Base-by-base conservation (phyloP, 2,113 vertebrate species). In the Anoplopoma fimbria region DNA sequence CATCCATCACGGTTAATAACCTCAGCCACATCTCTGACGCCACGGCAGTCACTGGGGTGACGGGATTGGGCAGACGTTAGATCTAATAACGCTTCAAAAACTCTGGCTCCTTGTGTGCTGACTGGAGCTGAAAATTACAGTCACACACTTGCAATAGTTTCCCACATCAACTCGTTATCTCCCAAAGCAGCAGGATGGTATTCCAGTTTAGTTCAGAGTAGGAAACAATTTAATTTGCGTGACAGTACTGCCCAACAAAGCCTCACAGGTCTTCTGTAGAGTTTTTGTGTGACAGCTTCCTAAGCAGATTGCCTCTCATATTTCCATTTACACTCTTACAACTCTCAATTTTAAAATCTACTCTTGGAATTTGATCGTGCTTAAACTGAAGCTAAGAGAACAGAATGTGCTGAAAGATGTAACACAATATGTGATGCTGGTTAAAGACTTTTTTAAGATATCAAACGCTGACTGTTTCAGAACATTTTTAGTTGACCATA, bases 1-100 rank as follows among this genome's bases (percentile, higher is more conserved):
- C 88, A 69, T 71, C 69, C 53, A 12, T 27, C 68, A 19, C 1
- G 89, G 73, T 91, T 93, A 92, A 93, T 92, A 87, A 92, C 79
- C 27, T 4, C 38, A 19, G 42, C 70, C 68, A n/a, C 72, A 3
- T 87, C 76, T 82, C 60, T 81, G 86, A 84, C 15, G 75, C 81
- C 83, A 40, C 40, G 0, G 67, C 91, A 79, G 90, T 88, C 91
- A 72, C 51, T 0, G 62, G 40, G 60, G 75, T 75, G 88, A 87
- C n/a, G 78, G 78, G 76, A 81, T 61, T 40, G 75, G 86, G 77
- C 72, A 65, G 77, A 84, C 29, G 1, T 36, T 81, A 27, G 77
- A 80, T 90, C 58, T 86, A 89, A 92, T 91, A 88, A 91, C 10
- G 42, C 72, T 53, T 86, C 70, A 10, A 63, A 9, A 69, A 80